Evolutionary conservation across 2,888 invertebrate species (phyloP).

Genomic region (Synergus laeviventris): DNA sequence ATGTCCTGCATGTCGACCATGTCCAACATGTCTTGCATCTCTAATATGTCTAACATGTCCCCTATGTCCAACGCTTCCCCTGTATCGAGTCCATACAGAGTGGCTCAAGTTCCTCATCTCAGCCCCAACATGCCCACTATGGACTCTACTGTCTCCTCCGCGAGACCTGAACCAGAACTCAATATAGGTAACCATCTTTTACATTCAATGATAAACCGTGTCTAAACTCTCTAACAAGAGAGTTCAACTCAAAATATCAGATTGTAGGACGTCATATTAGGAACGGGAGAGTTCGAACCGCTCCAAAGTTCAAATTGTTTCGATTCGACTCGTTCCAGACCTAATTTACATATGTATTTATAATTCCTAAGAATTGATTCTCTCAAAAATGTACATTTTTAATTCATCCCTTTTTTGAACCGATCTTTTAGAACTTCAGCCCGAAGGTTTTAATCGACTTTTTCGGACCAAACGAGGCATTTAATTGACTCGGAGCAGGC

Average conservation of each 20-base stretch:
- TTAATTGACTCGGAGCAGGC: slow-evolving; percentile 49
- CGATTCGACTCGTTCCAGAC: too few species aligned
- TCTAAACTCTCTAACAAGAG: not conserved
- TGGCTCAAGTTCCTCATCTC: slow-evolving; percentile 66
- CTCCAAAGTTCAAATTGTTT: too few species aligned
- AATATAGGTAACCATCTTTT: slow-evolving; percentile 81
- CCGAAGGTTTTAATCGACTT: not conserved
- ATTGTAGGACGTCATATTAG: too few species aligned
- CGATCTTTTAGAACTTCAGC: too few species aligned
- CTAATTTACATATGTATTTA: too few species aligned
- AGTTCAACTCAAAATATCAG: too few species aligned
- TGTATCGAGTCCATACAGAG: slow-evolving; percentile 63
- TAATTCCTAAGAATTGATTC: too few species aligned
- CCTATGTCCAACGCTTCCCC: slow-evolving; percentile 45
- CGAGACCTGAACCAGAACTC: slow-evolving; percentile 82
- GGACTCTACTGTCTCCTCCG: slow-evolving; percentile 74
- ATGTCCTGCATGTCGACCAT: slow-evolving; percentile 42
- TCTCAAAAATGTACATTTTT: too few species aligned
- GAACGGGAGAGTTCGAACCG: too few species aligned
- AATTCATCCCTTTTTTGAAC: too few species aligned
- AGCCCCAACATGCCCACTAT: slow-evolving; percentile 72
- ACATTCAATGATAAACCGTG: not conserved
- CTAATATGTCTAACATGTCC: slow-evolving; percentile 49
- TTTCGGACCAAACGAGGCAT: not conserved
- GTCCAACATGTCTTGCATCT: slow-evolving; percentile 50